These are phyloP conservation scores for Drosophila nigrodunni DNA, from an alignment of 1,140 invertebrate genomes.

Conservation along the genomic window DNA sequence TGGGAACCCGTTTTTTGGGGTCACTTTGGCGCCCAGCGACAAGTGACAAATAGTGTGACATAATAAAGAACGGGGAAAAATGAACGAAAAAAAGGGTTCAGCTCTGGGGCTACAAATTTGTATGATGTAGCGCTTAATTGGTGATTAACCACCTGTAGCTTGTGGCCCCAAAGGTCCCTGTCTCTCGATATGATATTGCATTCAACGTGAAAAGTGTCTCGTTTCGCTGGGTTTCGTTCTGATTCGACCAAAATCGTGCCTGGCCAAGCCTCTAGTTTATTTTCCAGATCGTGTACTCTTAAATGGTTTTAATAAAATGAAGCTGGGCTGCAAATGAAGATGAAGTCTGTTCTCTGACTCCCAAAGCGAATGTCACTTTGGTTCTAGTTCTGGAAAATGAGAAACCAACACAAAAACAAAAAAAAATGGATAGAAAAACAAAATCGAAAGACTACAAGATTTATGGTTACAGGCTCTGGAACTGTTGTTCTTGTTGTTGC, in stretches of 20 bases:
- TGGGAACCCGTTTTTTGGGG: conserved; percentile 50
- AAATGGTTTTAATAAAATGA: conserved; percentile 71
- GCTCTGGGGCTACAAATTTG: conserved; percentile 70
- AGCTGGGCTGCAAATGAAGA: conserved; percentile 51
- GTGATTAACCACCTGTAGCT: conserved; percentile 83
- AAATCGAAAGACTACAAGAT: conserved; percentile 54
- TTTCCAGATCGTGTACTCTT: conserved; percentile 42
- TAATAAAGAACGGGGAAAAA: conserved; percentile 42
- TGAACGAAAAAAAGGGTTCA: conserved; percentile 53
- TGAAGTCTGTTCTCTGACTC: conserved; percentile 41
- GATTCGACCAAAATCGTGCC: conserved; percentile 62
- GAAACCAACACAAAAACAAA: conserved; percentile 8
- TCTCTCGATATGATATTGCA: conserved; percentile 50
- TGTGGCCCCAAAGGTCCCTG: conserved; percentile 22
- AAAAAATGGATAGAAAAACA: neutral
- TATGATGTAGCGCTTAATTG: conserved; percentile 83
- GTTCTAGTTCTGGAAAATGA: conserved; percentile 53
- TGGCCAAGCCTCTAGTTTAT: conserved; percentile 32
- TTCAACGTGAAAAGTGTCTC: conserved; percentile 45
- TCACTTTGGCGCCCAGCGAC: conserved; percentile 42
- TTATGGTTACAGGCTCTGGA: conserved; percentile 68
- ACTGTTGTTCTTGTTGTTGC: conserved; percentile 49
- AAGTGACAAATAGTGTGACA: conserved; percentile 78
- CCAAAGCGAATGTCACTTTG: conserved; percentile 52
- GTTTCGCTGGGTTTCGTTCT: conserved; percentile 31